A percentile compares a stretch with the other conserved stretches of the same genome.
Conservation (phyloP, 2,113 vertebrate genomes). For the Eolophus roseicapilla region DNA sequence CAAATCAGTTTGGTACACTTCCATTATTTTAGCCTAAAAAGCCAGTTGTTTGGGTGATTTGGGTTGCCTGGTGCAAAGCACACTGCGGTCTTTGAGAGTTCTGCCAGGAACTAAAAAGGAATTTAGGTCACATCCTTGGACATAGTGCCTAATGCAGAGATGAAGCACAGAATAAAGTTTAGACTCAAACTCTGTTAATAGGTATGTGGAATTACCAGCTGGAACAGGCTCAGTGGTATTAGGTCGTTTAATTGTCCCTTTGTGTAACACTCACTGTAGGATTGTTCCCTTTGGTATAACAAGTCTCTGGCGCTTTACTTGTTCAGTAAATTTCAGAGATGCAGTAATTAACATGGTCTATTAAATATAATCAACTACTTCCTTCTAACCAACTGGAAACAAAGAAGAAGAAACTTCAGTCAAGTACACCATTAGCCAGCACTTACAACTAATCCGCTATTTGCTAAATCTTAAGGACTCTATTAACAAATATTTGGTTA, state of each 20-base stretch:
- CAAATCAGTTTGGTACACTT: slow-evolving; percentile 32
- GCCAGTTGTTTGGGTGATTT: neutral
- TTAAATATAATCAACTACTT: slow-evolving; percentile 27
- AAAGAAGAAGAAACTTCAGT: neutral
- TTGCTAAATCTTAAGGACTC: neutral
- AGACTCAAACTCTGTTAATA: neutral
- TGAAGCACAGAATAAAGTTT: neutral
- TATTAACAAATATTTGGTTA: neutral
- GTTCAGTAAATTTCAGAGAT: slow-evolving; percentile 1
- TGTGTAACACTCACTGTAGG: neutral
- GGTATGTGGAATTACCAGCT: neutral
- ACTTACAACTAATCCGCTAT: neutral
- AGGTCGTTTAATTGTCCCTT: neutral
- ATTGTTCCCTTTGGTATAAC: neutral
- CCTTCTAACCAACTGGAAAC: neutral
- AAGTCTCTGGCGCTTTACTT: slow-evolving; percentile 11
- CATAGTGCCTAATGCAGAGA: neutral
- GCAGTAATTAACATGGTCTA: slow-evolving; percentile 18
- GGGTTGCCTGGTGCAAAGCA: neutral
- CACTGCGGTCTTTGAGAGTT: neutral
- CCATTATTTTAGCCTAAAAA: slow-evolving; percentile 26
- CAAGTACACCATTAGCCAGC: neutral
- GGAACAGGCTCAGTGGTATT: neutral
- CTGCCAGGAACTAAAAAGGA: neutral
- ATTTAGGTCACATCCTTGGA: neutral